Base-by-base conservation (phyloP, 2,113 vertebrate species). In the Pelecanoides urinatrix region DNA sequence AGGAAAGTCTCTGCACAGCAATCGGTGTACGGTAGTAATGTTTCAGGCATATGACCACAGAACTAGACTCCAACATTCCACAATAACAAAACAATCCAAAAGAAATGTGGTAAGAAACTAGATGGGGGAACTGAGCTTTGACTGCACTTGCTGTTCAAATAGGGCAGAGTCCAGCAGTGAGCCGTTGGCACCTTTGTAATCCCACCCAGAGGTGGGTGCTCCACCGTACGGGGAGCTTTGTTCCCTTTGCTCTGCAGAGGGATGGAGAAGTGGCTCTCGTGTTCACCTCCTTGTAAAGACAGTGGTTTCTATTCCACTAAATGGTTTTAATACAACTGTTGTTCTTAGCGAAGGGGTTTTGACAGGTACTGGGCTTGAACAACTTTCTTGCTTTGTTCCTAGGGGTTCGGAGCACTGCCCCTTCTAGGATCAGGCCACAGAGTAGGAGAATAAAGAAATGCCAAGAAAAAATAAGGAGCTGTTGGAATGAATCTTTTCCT, bases 201-300 rank as follows among this genome's bases (percentile, higher is more conserved):
- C 5, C 23, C 47, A 0, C 9, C 0, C 8, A 0, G 9, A 10
- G n/a, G 19, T n/a, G 58, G 22, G 47, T 45, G 27, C 83, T 19
- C 18, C 27, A 2, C 32, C 1, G 3, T 9, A 9, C 5, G 0
- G 45, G 45, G 5, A 52, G 38, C 67, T 72, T 42, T n/a, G 25
- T 29, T 47, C 61, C 27, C 15, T 50, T 38, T 45, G 26, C 32
- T 38, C 40, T 40, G 26, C 6, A 0, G 15, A 2, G 55, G 65
- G 40, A 3, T 16, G 30, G n/a, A 50, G 1, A 40, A 14, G 16
- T 1, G 7, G 16, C 42, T 77, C 26, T 20, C 38, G 16, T 76
- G 6, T 22, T 49, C 38, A 4, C 42, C 36, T 76, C n/a, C 15
- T 20, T 29, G 13, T 25, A 16, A 16, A n/a, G 42, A 13, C 22